Conservation (phyloP, 1,140 invertebrate species). For the Macrostomum lignano region DNA sequence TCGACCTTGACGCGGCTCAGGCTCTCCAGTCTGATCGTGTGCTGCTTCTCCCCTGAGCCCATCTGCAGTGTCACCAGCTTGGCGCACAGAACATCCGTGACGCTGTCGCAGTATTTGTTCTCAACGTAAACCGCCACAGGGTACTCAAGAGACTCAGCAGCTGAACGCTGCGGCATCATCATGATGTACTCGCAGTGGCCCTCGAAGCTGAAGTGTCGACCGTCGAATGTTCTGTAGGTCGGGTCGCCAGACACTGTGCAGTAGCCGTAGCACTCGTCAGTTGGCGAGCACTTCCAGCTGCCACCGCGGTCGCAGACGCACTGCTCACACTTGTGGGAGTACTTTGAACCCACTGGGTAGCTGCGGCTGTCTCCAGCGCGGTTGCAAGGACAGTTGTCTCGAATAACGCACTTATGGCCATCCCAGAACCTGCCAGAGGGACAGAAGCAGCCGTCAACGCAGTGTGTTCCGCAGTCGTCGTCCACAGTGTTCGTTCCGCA, state of each 20-base stretch:
- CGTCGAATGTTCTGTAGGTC: constrained; percentile 67
- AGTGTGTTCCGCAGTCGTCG: neutral
- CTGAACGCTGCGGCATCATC: constrained; percentile 7
- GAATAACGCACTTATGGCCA: constrained; percentile 38
- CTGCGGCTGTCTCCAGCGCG: constrained; percentile 41
- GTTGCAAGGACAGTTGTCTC: constrained; percentile 49
- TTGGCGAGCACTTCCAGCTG: constrained; percentile 24
- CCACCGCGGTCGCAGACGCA: constrained; percentile 7
- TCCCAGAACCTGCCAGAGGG: constrained; percentile 10
- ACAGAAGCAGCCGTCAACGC: neutral
- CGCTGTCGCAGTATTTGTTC: neutral
- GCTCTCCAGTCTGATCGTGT: constrained; percentile 5
- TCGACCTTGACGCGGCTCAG: neutral
- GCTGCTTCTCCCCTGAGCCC: constrained; percentile 43
- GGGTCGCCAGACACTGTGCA: constrained; percentile 72
- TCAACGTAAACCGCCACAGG: neutral
- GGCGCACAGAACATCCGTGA: constrained; percentile 1
- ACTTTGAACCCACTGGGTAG: constrained; percentile 1
- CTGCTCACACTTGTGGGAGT: constrained; percentile 1
- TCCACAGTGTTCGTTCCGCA: constrained; percentile 27
- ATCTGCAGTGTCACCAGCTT: constrained; percentile 53
- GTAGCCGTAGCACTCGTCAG: constrained; percentile 31
- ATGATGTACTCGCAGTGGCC: constrained; percentile 14
- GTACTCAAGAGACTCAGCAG: neutral
- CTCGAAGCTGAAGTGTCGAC: constrained; percentile 64